Base-by-base conservation (phyloP, 53 echinoderm and acorn worm species). In the Arbacia lixula region DNA sequence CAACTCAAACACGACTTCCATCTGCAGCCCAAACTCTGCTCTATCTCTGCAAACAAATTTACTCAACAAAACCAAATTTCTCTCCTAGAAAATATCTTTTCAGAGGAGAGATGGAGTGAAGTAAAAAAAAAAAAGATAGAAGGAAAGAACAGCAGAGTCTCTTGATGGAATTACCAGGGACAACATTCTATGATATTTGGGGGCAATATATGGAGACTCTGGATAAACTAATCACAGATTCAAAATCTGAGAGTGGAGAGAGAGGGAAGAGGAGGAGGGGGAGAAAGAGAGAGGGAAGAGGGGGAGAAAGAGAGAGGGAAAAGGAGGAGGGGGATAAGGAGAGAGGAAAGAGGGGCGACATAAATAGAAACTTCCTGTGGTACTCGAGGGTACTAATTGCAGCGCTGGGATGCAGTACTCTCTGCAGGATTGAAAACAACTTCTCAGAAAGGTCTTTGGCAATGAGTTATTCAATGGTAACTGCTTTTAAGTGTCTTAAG, bases 401-500 rank as follows among this genome's bases (percentile, higher is more conserved):
- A 69, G 74, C 53, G 52, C 52, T 74, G 52, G 51, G 31, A 74
- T 74, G 50, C 74, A 52, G 53, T 31, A 34, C 74, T 51, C 74
- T 74, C 74, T 2, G 46, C 12, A 53, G 51, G 74, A 53, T 69
- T 53, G 34, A 74, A 74, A 74, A 74, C 74, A 74, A 19, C 53
- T 74, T 43, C 32, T 46, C 26, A 32, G 53, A 33, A 50, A 53
- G 53, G 74, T 50, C 74, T 74, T 20, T 32, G 19, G 74, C 74
- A 74, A 30, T 74, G 74, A 74, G 74, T 74, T 74, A 74, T 74
- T 74, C 74, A 74, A 74, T 74, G 74, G 74, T 52, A 50, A 74
- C 74, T 53, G 74, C 53, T 74, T 50, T 52, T 74, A 53, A 74
- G 74, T 74, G 74, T 74, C 53, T 74, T 74, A 74, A 74, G 74